Evolutionary conservation across 2,797 vertebrate genomes (phyloP).

Genomic region (Bufotes viridis): DNA sequence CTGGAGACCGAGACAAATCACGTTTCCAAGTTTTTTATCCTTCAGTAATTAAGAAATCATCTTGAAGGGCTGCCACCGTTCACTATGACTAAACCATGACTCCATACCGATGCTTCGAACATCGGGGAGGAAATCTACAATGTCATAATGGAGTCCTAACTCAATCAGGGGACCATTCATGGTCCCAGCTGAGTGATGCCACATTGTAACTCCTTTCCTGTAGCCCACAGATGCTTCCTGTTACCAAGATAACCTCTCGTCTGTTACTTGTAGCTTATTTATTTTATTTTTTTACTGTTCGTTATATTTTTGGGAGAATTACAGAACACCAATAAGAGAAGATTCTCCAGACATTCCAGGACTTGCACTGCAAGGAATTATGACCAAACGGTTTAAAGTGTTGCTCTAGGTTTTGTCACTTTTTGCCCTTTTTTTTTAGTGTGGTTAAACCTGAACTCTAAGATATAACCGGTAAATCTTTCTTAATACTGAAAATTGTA

Average conservation of each 20-base stretch:
- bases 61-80: neutral
- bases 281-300: neutral
- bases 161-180: constrained; percentile 34
- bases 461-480: too few species aligned
- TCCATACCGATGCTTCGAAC: neutral
- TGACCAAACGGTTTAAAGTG: too few species aligned
- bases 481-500: too few species aligned
- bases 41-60: neutral
- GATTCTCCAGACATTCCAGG: neutral
- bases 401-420: too few species aligned
- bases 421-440: too few species aligned
- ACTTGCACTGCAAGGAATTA: too few species aligned
- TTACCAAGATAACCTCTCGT: constrained; percentile 52
- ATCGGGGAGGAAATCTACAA: constrained; percentile 18
- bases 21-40: neutral
- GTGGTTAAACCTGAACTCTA: too few species aligned
- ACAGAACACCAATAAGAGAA: neutral
- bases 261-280: constrained; percentile 20
- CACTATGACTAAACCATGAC: neutral
- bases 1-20: neutral
- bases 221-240: constrained; percentile 57
- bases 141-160: constrained; percentile 11
- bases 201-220: constrained; percentile 57
- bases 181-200: constrained; percentile 49
- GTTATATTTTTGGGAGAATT: constrained; percentile 2